Percentiles rank a stretch among this genome's conserved stretches.
Conservation (phyloP, 2,888 invertebrate genomes). For the Meteorus cinctellus region DNA sequence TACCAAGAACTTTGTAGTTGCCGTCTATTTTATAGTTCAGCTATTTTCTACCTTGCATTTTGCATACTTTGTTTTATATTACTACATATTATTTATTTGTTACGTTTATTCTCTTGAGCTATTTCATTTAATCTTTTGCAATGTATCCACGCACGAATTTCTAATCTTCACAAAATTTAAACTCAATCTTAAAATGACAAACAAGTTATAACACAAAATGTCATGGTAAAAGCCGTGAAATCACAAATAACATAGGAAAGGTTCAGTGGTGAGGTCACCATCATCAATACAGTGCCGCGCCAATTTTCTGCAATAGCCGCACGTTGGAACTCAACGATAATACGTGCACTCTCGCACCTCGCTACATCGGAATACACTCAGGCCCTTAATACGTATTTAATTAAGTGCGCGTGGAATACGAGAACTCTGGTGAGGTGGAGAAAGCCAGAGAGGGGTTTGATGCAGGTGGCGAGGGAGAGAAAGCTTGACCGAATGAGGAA, state of each 20-base stretch:
- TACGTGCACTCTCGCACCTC: constrained; percentile 49
- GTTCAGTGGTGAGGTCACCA: constrained; percentile 12
- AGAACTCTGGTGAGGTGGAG: constrained; percentile 34
- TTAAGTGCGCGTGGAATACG: constrained; percentile 65
- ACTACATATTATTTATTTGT: not conserved
- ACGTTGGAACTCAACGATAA: constrained; percentile 17
- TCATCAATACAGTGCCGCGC: constrained; percentile 17
- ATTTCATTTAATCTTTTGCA: not conserved
- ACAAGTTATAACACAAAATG: not conserved
- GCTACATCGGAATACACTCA: constrained; percentile 71
- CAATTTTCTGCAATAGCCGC: constrained; percentile 26
- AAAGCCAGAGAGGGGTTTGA: constrained; percentile 1
- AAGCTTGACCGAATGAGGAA: not conserved
- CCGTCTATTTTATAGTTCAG: constrained; percentile 42
- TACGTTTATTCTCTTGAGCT: not conserved
- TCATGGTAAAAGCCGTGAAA: constrained; percentile 6
- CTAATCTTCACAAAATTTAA: not conserved
- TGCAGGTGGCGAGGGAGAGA: not conserved
- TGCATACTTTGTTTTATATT: constrained; percentile 33
- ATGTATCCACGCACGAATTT: not conserved
- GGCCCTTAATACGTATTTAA: constrained; percentile 71
- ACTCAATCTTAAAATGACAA: not conserved
- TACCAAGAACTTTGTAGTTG: constrained; percentile 38
- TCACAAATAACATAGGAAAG: constrained; percentile 24
- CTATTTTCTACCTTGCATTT: constrained; percentile 36